Percentiles rank a stretch among this genome's conserved stretches.
Evolutionary conservation across 2,113 vertebrate species (phyloP).

Genomic region (Gobius niger): DNA sequence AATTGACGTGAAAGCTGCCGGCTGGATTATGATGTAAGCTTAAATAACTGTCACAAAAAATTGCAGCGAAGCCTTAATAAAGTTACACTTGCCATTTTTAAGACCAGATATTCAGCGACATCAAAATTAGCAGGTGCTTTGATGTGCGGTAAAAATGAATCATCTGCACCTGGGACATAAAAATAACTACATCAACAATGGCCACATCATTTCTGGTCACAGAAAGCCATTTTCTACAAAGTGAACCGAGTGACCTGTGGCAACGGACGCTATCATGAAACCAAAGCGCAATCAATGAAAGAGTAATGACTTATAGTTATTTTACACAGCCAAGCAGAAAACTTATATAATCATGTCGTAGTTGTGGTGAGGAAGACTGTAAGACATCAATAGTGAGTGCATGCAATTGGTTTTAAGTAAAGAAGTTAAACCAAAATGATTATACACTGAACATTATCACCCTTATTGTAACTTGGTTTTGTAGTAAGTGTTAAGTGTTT

Average conservation of each 20-base stretch:
- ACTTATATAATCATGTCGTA: conserved; percentile 42
- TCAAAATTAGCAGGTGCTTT: not conserved
- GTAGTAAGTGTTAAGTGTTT: not conserved
- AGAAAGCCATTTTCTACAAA: conserved; percentile 40
- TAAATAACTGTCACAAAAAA: conserved; percentile 41
- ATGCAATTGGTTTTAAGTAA: conserved; percentile 2
- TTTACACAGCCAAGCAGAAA: conserved; percentile 34
- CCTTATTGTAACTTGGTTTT: not conserved
- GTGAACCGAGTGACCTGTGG: conserved; percentile 54
- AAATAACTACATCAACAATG: conserved; percentile 27
- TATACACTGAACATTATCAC: not conserved
- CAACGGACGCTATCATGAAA: conserved; percentile 31
- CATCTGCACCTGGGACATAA: conserved; percentile 4
- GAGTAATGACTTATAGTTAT: conserved; percentile 37
- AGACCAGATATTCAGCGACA: not conserved
- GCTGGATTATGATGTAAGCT: conserved; percentile 36
- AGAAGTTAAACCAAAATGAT: not conserved
- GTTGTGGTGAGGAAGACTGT: conserved; percentile 21
- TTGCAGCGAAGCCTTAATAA: conserved; percentile 15
- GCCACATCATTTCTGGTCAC: conserved; percentile 35
- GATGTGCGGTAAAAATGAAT: not conserved
- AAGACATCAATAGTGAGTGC: conserved; percentile 18
- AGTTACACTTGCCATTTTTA: conserved; percentile 11
- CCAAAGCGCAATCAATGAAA: conserved; percentile 30
- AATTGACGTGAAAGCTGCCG: conserved; percentile 53